These are phyloP conservation scores for Egretta garzetta DNA, from an alignment of 2,113 vertebrate genomes.

Conservation along the genomic window DNA sequence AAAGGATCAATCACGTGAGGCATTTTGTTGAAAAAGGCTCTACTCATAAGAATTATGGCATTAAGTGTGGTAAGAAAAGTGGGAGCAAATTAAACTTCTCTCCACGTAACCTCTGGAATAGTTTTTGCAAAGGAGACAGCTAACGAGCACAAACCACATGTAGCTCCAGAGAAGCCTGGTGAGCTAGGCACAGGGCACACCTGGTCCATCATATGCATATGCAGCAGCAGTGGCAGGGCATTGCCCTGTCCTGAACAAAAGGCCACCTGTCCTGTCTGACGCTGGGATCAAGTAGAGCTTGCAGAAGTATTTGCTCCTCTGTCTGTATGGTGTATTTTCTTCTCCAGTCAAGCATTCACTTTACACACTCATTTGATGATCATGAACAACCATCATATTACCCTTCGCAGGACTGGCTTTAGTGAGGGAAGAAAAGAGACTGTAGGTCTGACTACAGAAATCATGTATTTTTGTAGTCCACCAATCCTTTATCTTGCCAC, in stretches of 20 bases:
- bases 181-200: fast-evolving
- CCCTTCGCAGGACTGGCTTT: not conserved
- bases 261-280: not conserved
- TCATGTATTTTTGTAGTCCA: not conserved
- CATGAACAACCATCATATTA: not conserved
- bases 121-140: not conserved
- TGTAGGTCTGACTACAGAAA: not conserved
- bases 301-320: not conserved
- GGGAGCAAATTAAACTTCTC: not conserved
- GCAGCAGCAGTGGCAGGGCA: not conserved
- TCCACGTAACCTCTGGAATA: not conserved
- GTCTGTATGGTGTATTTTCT: fast-evolving
- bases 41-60: not conserved
- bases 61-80: not conserved
- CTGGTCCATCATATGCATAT: fast-evolving
- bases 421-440: not conserved
- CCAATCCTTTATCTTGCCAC: not conserved
- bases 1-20: not conserved
- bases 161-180: fast-evolving
- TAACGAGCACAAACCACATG: fast-evolving
- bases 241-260: fast-evolving
- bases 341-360: fast-evolving
- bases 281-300: not conserved
- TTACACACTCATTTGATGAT: not conserved
- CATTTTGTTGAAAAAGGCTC: not conserved